A percentile compares a stretch with the other conserved stretches of the same genome.
These are phyloP conservation scores for Bos taurus DNA, from an alignment of 2,113 vertebrate genomes.

Conservation along the genomic window ARS-UCD2.0 NC_037348.1:38602501-38603000, in stretches of 20 bases:
- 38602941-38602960: neutral
- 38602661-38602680: neutral
- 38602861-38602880: neutral
- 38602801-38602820: neutral
- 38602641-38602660: neutral
- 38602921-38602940: neutral
- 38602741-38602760: neutral
- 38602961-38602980: neutral
- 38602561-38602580: neutral
- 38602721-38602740: neutral
- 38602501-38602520: neutral
- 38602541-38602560: neutral
- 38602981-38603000: neutral
- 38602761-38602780: neutral
- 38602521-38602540: neutral
- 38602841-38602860: neutral
- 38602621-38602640: neutral
- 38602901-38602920: neutral
- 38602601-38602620: neutral
- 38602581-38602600: neutral
- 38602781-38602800: neutral
- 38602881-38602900: neutral
- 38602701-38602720: neutral
- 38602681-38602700: neutral
- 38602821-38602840: neutral